Percentiles rank a stretch among this genome's conserved stretches.
Evolutionary conservation across 2,888 invertebrate genomes (phyloP).

Genomic region (Agapostemon virescens): DNA sequence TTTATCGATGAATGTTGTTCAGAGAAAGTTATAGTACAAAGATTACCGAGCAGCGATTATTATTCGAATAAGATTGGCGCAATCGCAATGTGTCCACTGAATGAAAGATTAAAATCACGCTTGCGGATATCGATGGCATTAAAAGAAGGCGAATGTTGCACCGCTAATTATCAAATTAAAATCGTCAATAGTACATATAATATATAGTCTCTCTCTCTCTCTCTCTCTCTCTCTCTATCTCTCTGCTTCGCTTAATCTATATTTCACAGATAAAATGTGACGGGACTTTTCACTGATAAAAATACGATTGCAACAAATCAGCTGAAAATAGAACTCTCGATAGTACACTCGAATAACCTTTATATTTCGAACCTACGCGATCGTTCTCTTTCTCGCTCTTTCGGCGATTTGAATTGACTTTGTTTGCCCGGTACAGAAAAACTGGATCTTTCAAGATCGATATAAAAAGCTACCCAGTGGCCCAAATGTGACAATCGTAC

Average conservation of each 20-base stretch:
- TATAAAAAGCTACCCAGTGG: constrained; percentile 18
- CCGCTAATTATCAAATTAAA: background rate
- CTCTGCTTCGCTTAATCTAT: constrained; percentile 3
- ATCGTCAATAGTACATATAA: constrained; percentile 13
- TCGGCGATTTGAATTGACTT: background rate
- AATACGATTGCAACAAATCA: constrained; percentile 1
- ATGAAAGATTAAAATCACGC: constrained; percentile 35
- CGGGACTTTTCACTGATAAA: background rate
- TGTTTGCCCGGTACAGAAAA: background rate
- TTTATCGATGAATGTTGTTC: background rate
- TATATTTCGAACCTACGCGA: background rate
- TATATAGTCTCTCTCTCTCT: too few relatives aligned
- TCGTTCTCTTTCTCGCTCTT: background rate
- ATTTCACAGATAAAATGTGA: constrained; percentile 6
- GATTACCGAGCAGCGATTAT: background rate
- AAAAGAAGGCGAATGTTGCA: constrained; percentile 15
- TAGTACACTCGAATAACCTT: background rate
- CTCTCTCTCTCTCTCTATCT: too few relatives aligned
- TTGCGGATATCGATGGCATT: constrained; percentile 6
- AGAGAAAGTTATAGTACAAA: background rate
- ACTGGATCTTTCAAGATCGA: constrained; percentile 16
- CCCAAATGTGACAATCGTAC: constrained; percentile 32
- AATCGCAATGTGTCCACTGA: constrained; percentile 12
- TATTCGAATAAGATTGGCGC: background rate
- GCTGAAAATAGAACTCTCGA: background rate